These are phyloP conservation scores for Paraplagusia blochii DNA, from an alignment of 2,113 vertebrate genomes.

Conservation along the genomic window DNA sequence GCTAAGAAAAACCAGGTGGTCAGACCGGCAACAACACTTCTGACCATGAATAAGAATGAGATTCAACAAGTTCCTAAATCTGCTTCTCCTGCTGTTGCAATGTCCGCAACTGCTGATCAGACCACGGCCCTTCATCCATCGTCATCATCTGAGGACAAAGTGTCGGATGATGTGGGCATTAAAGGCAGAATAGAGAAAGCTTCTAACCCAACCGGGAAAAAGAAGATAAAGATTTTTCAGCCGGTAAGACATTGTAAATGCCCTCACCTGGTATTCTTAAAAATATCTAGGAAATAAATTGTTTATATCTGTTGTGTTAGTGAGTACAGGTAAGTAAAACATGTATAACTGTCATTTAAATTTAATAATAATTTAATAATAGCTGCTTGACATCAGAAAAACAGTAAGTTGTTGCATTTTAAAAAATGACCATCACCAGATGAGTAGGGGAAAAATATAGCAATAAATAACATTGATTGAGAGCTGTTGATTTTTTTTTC, in stretches of 20 bases:
- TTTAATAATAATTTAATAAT: no score
- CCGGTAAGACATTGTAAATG: slow-evolving; percentile 77
- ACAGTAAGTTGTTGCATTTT: no score
- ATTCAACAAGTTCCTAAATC: slow-evolving; percentile 25
- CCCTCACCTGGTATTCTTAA: background rate
- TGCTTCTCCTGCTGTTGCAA: background rate
- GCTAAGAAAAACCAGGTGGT: slow-evolving; percentile 81
- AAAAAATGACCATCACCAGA: no score
- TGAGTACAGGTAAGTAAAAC: background rate
- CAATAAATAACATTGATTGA: background rate
- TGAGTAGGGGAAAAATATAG: no score
- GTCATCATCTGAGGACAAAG: slow-evolving; percentile 76
- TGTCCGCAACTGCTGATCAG: slow-evolving; percentile 3
- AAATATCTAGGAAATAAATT: background rate
- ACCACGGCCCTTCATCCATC: background rate
- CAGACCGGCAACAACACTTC: slow-evolving; percentile 54
- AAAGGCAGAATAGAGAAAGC: slow-evolving; percentile 98
- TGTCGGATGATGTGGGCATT: slow-evolving; percentile 86
- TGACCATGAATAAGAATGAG: slow-evolving; percentile 60
- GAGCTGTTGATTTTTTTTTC: slow-evolving; percentile 38
- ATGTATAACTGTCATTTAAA: background rate
- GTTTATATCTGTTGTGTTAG: background rate
- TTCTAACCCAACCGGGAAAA: slow-evolving; percentile 93
- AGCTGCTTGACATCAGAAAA: no score
- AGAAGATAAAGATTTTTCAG: slow-evolving; percentile 99